Evolutionary conservation across 2,888 invertebrate genomes (phyloP), one percentile per base, ranked within the genome.

Genomic region (Ecliptopera silaceata): DNA sequence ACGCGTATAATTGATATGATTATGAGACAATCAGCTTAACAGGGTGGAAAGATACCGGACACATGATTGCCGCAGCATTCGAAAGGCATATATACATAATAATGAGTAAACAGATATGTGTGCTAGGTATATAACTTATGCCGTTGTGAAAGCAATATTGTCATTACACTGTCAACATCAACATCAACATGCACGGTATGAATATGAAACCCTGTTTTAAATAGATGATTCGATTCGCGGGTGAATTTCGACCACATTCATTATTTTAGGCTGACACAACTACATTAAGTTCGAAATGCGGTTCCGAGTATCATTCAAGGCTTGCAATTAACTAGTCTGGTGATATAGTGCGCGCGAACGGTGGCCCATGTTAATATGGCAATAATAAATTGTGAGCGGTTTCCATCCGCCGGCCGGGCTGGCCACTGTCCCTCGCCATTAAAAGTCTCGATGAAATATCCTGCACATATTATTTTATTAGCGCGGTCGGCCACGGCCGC

Each of bases 301-400:
- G 84, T 82, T 78, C 78, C 75, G 80, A 88, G 81, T 86, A 82
- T 84, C 84, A 87, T 84, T 76, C 82, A 80, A 83, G 82, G 78
- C 79, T 83, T 82, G 83, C 87, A 88, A 86, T 88, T 86, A 88
- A 88, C 84, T 82, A 84, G 82, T 80, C 78, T 80, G 72, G 80
- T 86, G 86, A 85, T 84, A 81, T 81, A 87, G 79, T 85, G 83
- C 82, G 78, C 74, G 74, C 72, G 71, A 74, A 62, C 72, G 69
- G 69, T 71, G 67, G 74, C 63, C 76, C 76, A 77, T 79, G 86
- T 83, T 88, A 85, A 88, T 88, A 87, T 82, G 80, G 80, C 84
- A 85, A 89, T 86, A 86, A 87, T 88, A 87, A 87, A 88, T 88
- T 88, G 82, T 68, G 69, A 76, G 80, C 74, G 82, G 83, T 83